A percentile compares a stretch with the other conserved stretches of the same genome.
phyloP scores from a whole-genome alignment of 1,140 invertebrate species.

The Penaeus vannamei region DNA sequence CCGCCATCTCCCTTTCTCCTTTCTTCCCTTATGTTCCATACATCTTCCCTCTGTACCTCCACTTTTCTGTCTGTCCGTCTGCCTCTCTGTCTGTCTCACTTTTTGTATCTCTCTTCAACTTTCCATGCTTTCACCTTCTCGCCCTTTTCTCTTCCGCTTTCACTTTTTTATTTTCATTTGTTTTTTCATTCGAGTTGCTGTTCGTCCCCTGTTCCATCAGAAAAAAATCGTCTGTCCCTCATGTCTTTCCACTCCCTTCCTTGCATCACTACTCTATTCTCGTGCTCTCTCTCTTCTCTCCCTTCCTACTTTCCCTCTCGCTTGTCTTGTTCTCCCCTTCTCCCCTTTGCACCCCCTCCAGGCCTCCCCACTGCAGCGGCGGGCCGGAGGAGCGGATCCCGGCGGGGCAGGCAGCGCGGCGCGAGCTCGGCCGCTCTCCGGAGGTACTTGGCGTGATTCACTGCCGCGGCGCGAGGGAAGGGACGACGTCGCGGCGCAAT shows the following conservation, averaged over 20 bases:
- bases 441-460: too few relatives aligned
- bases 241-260: background rate
- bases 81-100: background rate
- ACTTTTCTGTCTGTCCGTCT: background rate
- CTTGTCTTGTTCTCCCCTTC: background rate
- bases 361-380: background rate
- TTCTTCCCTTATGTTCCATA: background rate
- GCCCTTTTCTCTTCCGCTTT: background rate
- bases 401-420: too few relatives aligned
- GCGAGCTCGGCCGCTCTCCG: too few relatives aligned
- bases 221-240: background rate
- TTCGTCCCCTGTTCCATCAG: too few relatives aligned
- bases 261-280: background rate
- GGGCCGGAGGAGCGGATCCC: too few relatives aligned
- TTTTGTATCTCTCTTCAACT: background rate
- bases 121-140: background rate
- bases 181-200: too few relatives aligned
- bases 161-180: too few relatives aligned
- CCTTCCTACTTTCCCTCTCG: background rate
- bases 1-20: background rate
- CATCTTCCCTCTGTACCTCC: background rate
- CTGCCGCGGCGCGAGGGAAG: too few relatives aligned
- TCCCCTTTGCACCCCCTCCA: background rate
- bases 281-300: background rate
- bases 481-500: too few relatives aligned